Percentiles rank a stretch among this genome's conserved stretches.
Conservation (phyloP, 2,888 invertebrate genomes). For the Xestoiulus laeticollis region DNA sequence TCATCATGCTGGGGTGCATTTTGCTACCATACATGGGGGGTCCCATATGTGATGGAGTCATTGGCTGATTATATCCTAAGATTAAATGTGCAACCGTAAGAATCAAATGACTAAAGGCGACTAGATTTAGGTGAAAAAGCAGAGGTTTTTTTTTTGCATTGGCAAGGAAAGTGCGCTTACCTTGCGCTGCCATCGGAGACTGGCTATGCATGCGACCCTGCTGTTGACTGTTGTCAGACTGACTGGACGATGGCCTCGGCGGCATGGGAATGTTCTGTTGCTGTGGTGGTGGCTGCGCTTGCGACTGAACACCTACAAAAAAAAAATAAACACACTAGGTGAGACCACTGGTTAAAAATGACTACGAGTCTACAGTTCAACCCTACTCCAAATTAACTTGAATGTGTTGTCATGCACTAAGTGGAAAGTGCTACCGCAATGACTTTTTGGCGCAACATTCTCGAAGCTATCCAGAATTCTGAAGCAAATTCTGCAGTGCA, state of each 20-base stretch:
- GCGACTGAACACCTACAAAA: constrained; percentile 41
- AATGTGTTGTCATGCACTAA: too few species aligned
- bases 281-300: constrained; percentile 41
- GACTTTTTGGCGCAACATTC: too few species aligned
- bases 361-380: too few species aligned
- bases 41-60: constrained; percentile 70
- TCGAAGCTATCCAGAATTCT: too few species aligned
- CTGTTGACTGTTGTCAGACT: constrained; percentile 71
- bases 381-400: too few species aligned
- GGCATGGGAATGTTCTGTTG: constrained; percentile 96
- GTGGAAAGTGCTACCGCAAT: too few species aligned
- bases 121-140: constrained; percentile 34
- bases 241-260: constrained; percentile 89
- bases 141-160: neutral
- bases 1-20: constrained; percentile 60
- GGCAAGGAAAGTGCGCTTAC: constrained; percentile 59
- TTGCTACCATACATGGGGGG: constrained; percentile 63
- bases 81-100: constrained; percentile 45
- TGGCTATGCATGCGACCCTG: constrained; percentile 72
- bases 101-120: constrained; percentile 30
- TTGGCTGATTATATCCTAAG: constrained; percentile 70
- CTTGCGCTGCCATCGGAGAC: constrained; percentile 75
- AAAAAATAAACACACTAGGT: neutral
- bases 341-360: neutral
- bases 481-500: too few species aligned